Percentiles rank a stretch among this genome's conserved stretches.
phyloP scores from a whole-genome alignment of 2,888 invertebrate genomes.

The Tetragnatha montana region DNA sequence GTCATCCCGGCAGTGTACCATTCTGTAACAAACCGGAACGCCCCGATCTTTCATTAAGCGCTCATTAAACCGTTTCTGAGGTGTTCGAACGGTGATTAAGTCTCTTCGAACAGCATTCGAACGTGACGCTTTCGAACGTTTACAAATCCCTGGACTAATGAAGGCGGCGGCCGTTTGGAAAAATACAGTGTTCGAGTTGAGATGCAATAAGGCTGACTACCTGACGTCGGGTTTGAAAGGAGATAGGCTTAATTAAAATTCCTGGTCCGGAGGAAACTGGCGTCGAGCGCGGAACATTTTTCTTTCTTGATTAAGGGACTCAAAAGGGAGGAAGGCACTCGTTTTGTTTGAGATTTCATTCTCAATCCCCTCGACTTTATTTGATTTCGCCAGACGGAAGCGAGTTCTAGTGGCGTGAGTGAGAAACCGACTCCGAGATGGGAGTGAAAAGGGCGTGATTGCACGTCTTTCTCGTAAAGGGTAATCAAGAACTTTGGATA shows the following conservation, averaged over 20 bases:
- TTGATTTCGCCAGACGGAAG: neutral
- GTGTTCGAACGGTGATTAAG: neutral
- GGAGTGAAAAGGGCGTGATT: neutral
- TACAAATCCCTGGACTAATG: neutral
- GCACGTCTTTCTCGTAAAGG: neutral
- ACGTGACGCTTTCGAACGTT: neutral
- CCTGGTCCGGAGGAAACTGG: conserved; percentile 4
- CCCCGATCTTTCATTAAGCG: neutral
- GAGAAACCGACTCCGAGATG: neutral
- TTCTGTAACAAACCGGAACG: neutral
- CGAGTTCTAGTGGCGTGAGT: neutral
- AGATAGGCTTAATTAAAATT: conserved; percentile 21
- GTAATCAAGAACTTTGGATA: neutral
- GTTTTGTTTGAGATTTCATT: neutral
- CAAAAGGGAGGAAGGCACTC: neutral
- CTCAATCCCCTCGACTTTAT: neutral
- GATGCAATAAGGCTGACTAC: neutral
- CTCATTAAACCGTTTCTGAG: neutral
- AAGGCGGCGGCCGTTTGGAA: neutral
- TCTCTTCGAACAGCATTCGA: neutral
- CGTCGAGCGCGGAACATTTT: conserved; percentile 18
- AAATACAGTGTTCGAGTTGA: conserved; percentile 6
- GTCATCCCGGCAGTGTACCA: neutral
- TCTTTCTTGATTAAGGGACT: neutral
- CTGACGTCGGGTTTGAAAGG: conserved; percentile 10